phyloP scores from a whole-genome alignment of 2,888 invertebrate genomes.

The Sphaerophoria taeniata region DNA sequence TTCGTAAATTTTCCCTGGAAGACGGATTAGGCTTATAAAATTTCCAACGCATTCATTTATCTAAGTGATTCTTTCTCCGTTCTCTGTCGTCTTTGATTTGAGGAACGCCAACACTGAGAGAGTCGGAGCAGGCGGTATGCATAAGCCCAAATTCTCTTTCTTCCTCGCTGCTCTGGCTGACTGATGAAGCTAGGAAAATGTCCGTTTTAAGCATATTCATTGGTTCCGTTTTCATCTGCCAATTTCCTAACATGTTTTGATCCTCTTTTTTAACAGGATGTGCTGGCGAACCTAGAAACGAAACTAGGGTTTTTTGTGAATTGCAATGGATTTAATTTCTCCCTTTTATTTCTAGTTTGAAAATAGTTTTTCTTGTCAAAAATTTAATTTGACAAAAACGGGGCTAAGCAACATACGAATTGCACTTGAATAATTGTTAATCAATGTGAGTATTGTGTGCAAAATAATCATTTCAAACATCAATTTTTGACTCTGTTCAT shows the following conservation, averaged over 20 bases:
- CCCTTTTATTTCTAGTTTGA: background rate
- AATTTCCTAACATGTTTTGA: conserved; percentile 45
- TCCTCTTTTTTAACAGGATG: no score
- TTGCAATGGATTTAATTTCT: conserved; percentile 53
- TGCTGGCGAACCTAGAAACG: conserved; percentile 32
- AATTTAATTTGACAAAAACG: background rate
- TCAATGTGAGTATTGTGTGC: no score
- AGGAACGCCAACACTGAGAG: conserved; percentile 54
- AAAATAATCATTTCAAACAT: no score
- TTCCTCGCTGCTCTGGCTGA: conserved; percentile 50
- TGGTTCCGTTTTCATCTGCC: conserved; percentile 59
- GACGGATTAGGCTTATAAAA: conserved; percentile 73
- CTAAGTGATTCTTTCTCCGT: conserved; percentile 71
- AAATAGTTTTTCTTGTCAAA: no score
- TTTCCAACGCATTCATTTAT: conserved; percentile 74
- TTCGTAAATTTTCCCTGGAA: conserved; percentile 63
- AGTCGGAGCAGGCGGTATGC: background rate
- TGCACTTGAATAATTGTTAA: no score
- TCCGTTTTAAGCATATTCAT: no score
- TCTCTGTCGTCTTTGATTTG: conserved; percentile 59
- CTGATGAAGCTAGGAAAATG: conserved; percentile 69
- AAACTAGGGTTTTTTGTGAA: no score
- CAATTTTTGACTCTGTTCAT: no score
- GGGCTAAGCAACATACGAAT: background rate
- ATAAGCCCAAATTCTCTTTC: conserved; percentile 38